Percentiles rank a stretch among this genome's conserved stretches.
Conservation (phyloP, 2,888 invertebrate genomes). For the Mimumesa dahlbomi region DNA sequence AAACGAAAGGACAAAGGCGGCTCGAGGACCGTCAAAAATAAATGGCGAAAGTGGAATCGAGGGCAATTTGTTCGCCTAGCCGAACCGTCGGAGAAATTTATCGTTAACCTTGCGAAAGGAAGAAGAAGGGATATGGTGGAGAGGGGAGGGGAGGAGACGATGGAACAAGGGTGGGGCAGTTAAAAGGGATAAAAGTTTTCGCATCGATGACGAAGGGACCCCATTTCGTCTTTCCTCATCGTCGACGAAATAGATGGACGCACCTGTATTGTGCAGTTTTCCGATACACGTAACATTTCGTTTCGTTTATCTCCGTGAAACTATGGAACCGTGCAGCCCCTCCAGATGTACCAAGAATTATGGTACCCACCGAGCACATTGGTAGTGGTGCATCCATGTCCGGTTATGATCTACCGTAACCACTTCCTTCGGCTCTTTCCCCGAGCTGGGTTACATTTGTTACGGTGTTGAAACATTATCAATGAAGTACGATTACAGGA, state of each 20-base stretch:
- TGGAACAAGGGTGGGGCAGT: no score
- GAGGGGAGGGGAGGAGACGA: no score
- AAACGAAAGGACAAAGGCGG: constrained; percentile 5
- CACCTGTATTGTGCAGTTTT: constrained; percentile 17
- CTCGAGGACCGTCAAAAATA: constrained; percentile 35
- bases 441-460: not conserved
- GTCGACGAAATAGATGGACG: constrained; percentile 31
- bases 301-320: constrained; percentile 18
- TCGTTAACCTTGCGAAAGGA: constrained; percentile 25
- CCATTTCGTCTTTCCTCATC: constrained; percentile 18
- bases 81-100: constrained; percentile 46
- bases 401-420: constrained; percentile 4
- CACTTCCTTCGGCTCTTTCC: not conserved
- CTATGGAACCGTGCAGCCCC: not conserved
- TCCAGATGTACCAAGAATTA: constrained; percentile 1
- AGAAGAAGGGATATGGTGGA: no score
- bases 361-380: constrained; percentile 4
- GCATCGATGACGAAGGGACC: constrained; percentile 23
- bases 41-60: constrained; percentile 28
- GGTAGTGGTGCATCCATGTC: constrained; percentile 7
- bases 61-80: constrained; percentile 25
- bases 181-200: constrained; percentile 31
- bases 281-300: constrained; percentile 36
- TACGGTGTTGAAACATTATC: no score
- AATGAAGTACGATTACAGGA: no score